These are phyloP conservation scores for Lineus longissimus DNA, from an alignment of 1,140 invertebrate genomes.

Conservation along the genomic window DNA sequence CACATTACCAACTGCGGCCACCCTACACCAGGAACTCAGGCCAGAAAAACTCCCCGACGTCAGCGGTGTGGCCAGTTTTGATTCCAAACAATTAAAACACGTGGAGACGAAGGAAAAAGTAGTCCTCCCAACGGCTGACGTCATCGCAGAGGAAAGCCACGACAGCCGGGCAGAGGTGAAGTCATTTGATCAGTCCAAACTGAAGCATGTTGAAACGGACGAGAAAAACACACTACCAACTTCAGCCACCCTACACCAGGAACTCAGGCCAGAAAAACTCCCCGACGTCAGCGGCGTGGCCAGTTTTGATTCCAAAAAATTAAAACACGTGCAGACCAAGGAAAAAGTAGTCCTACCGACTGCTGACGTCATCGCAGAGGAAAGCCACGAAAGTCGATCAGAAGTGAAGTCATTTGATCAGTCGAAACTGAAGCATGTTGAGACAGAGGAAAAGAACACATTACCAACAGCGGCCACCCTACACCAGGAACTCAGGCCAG, in stretches of 20 bases:
- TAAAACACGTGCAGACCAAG: constrained; percentile 24
- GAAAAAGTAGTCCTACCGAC: constrained; percentile 23
- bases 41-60: background rate
- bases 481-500: too few relatives aligned
- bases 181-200: constrained; percentile 24
- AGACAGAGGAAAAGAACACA: constrained; percentile 5
- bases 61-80: background rate
- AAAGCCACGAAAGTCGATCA: background rate
- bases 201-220: constrained; percentile 27
- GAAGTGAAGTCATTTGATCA: background rate
- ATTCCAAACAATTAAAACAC: background rate
- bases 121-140: background rate
- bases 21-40: background rate
- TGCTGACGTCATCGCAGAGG: constrained; percentile 29
- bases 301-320: constrained; percentile 20
- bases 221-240: constrained; percentile 35
- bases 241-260: constrained; percentile 25
- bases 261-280: constrained; percentile 20
- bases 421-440: background rate
- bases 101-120: background rate
- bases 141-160: background rate
- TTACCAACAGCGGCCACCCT: background rate
- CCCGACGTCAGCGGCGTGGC: constrained; percentile 18
- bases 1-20: constrained; percentile 29
- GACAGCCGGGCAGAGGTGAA: background rate